Evolutionary conservation across 2,888 invertebrate species (phyloP), one percentile per base, ranked within the genome.

Genomic region (Fissipunctia ypsillon): DNA sequence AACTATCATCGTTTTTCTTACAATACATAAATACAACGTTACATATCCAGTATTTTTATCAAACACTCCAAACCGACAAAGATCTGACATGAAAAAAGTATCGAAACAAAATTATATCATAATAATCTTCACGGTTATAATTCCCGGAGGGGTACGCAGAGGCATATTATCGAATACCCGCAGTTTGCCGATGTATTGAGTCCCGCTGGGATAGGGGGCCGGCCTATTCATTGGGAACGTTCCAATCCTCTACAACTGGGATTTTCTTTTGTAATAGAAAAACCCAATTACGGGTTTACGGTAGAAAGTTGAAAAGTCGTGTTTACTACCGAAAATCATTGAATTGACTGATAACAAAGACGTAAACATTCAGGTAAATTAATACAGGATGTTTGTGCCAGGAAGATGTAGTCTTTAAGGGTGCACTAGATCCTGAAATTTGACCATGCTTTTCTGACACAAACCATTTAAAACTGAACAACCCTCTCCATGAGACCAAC

Each of bases 241-340:
- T 79, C 65, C 83, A 74, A 71, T 67, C 70, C 80, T 59, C 64
- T 54, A 74, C 74, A 79, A 79, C 83, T 48, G 65, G 69, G 68
- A 66, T 81, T 83, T 83, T 71, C 83, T 79, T 83, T 81, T 83
- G 81, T 81, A 81, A 81, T 79, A 81, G 74, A 66, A 81, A 82
- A 79, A 83, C 81, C 80, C 81, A 83, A 81, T 81, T 81, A 79
- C 66, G 64, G n/a, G 48, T 59, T 83, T 61, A 83, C 50, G 70
- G 43, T 57, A 1, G 28, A 50, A 73, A 70, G 60, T 79, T 73
- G 69, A 83, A 70, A 81, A 73, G 69, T 83, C 68, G 25, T 57
- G 68, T 69, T 65, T 73, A 28, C 43, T 54, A 63, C 22, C 28
- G 28, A 48, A 67, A 54, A 43, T 31, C 22, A 22, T 31, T 25